Evolutionary conservation across 2,113 vertebrate species (phyloP), one percentile per base, ranked within the genome.

Genomic region (Pomatostomus ruficeps): DNA sequence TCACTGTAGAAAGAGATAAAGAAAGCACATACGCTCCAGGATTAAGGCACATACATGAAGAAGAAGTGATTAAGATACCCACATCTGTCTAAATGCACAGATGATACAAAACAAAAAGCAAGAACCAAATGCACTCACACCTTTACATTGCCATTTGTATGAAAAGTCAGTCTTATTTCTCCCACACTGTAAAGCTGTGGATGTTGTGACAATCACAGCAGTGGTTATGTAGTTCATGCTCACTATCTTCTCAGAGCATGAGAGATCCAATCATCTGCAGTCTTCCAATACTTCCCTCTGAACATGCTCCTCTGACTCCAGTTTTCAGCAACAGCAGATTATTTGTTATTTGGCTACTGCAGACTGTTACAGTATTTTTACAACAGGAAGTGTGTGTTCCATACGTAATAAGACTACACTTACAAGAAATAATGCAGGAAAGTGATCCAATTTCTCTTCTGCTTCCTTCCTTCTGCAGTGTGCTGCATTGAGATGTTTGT

Each of bases 371-470:
- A 42, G 11, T 82, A 91, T 73, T 94, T 92, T 93, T 95, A 87
- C 89, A 89, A 79, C 77, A 94, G 93, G 93, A 96, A 97, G 94
- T 55, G 87, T 94, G 93, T 88, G 84, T 84, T 94, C 95, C 94
- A 84, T 78, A 89, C 19, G 2, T 84, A 96, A 92, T 82, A 93
- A 43, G 61, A 91, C 51, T 74, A 57, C 70, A 61, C 77, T 94
- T 92, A 88, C 49, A 83, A 95, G 89, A 95, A 96, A 70, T 88
- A 95, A 95, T 51, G 77, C 77, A 89, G 74, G 70, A 96, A 95
- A 95, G 66, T 88, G 89, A 93, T 95, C 96, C 95, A 89, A 89
- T 94, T 96, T 89, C 91, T 96, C 46, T 89, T 79, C 66, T 79
- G 78, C 66, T 96, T 96, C 91, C 93, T 97, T 97, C 93, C 91